Evolutionary conservation across 1,140 invertebrate genomes (phyloP).

Genomic region (Drosophila suzukii): DNA sequence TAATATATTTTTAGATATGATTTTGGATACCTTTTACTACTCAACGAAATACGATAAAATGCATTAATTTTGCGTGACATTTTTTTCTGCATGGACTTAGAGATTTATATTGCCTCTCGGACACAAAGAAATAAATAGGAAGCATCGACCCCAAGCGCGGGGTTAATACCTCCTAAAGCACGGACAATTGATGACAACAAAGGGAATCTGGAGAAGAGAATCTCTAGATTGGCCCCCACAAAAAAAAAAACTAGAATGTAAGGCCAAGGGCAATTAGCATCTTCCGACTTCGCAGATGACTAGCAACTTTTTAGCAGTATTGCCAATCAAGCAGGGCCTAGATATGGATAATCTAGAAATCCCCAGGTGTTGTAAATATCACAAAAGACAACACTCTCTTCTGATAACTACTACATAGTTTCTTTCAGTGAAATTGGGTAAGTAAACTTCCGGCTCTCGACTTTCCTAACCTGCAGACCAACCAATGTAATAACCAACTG

Average conservation of each 20-base stretch:
- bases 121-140: slow-evolving; percentile 1
- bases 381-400: not conserved
- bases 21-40: no score
- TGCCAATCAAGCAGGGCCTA: slow-evolving; percentile 4
- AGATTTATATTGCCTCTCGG: not conserved
- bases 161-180: slow-evolving; percentile 17
- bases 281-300: slow-evolving; percentile 26
- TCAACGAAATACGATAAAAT: no score
- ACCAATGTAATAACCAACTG: slow-evolving; percentile 17
- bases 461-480: slow-evolving; percentile 35
- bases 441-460: slow-evolving; percentile 27
- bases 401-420: not conserved
- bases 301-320: slow-evolving; percentile 3
- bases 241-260: not conserved
- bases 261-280: slow-evolving; percentile 66
- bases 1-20: no score
- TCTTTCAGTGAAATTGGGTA: slow-evolving; percentile 18
- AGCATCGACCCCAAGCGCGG: slow-evolving; percentile 14
- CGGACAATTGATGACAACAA: slow-evolving; percentile 16
- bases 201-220: not conserved
- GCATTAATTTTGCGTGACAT: not conserved
- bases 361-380: not conserved
- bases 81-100: not conserved
- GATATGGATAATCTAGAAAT: not conserved
- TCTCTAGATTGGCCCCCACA: slow-evolving; percentile 11